A percentile compares a stretch with the other conserved stretches of the same genome.
Conservation (phyloP, 2,113 vertebrate species). For the Peromyscus leucopus region DNA sequence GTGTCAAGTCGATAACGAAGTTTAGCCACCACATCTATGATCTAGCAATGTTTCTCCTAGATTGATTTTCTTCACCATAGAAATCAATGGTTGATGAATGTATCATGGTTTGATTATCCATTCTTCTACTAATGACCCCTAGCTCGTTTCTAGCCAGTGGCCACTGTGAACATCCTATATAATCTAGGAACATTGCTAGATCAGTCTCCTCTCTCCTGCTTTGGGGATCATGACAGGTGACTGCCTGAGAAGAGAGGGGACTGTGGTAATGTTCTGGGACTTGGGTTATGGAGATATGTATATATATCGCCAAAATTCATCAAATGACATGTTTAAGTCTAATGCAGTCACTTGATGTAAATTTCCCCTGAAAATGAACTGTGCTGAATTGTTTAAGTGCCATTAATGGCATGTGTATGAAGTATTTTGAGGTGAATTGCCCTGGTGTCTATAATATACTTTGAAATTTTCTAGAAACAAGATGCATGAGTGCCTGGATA, state of each 20-base stretch:
- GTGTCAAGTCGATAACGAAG: neutral
- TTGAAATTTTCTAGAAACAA: slow-evolving; percentile 34
- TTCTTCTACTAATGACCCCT: neutral
- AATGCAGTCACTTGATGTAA: neutral
- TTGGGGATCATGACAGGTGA: neutral
- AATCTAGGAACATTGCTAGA: neutral
- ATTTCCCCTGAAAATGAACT: slow-evolving; percentile 40
- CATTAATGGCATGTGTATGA: neutral
- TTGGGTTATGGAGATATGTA: neutral
- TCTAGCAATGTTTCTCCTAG: neutral
- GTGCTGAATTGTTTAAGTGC: slow-evolving; percentile 40
- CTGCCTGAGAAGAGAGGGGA: neutral
- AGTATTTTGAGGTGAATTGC: slow-evolving; percentile 47
- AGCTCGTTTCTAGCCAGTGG: neutral
- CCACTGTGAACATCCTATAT: neutral
- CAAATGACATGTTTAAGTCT: neutral
- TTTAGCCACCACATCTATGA: neutral
- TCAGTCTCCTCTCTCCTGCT: too few species aligned
- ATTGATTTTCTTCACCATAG: neutral
- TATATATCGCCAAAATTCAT: neutral
- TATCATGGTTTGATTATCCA: neutral
- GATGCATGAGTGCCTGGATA: neutral
- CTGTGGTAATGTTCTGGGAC: neutral
- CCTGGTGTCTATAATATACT: neutral
- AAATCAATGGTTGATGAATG: too few species aligned